Evolutionary conservation across 2,888 invertebrate species (phyloP).

Genomic region (Scaptomyza cyrtandrae): DNA sequence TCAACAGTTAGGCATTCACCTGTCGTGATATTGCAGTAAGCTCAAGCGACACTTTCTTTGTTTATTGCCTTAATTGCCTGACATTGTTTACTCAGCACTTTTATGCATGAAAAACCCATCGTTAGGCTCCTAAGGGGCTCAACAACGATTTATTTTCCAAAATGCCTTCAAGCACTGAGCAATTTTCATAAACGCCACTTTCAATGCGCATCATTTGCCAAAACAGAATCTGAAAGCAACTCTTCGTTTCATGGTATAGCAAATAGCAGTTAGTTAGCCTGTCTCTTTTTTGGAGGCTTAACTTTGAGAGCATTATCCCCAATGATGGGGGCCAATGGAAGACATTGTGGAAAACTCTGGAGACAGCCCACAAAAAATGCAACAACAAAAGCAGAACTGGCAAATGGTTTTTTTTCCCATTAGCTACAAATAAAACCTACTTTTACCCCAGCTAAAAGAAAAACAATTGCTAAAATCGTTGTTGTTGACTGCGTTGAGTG

Average conservation of each 20-base stretch:
- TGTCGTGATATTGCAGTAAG: constrained; percentile 30
- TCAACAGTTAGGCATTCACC: background rate
- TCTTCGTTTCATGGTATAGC: constrained; percentile 23
- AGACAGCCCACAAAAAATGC: constrained; percentile 29
- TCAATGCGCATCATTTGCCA: constrained; percentile 60
- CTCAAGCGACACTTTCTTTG: constrained; percentile 54
- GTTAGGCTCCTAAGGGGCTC: constrained; percentile 13
- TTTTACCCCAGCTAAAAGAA: constrained; percentile 57
- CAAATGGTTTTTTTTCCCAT: constrained; percentile 70
- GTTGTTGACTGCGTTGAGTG: constrained; percentile 48
- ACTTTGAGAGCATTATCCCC: constrained; percentile 42
- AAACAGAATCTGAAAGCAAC: constrained; percentile 54
- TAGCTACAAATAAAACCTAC: constrained; percentile 71
- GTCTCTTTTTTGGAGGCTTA: constrained; percentile 15
- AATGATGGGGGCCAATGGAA: constrained; percentile 44
- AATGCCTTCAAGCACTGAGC: constrained; percentile 33
- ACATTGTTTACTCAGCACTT: constrained; percentile 33
- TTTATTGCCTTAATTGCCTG: constrained; percentile 49
- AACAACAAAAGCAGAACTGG: constrained; percentile 45
- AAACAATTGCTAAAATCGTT: constrained; percentile 64
- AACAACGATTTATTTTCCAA: constrained; percentile 18
- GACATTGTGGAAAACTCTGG: constrained; percentile 21
- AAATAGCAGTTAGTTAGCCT: constrained; percentile 17
- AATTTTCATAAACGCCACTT: constrained; percentile 73
- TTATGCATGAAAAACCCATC: constrained; percentile 57